Base-by-base conservation (phyloP, 2,797 vertebrate species). In the Etheostoma perlongum region DNA sequence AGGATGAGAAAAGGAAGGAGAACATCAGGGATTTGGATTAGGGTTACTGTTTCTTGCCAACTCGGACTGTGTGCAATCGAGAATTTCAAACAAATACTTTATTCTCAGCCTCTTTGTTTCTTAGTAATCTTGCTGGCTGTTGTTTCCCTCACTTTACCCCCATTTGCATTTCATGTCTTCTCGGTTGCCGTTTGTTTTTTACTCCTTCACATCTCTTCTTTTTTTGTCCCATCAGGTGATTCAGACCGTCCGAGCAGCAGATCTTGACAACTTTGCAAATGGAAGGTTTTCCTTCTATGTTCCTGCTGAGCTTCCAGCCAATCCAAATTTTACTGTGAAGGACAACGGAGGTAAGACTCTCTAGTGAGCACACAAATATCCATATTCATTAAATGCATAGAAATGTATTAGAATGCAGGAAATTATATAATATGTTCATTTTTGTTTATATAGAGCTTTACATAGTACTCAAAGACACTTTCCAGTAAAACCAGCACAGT, bases 281-380 rank as follows among this genome's bases (percentile, higher is more conserved):
- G 97, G 97, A 5, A 93, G 92, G 72, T 97, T 98, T 88, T 94
- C 94, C 89, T 98, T 97, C 87, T 94, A 94, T 61, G 86, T 96
- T 48, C 95, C 96, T 77, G 92, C 94, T 60, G 94, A 87, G 21
- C 88, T 95, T 70, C 85, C 94, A 44, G 48, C 88, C 55, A 97
- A 97, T 82, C 96, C 96, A 27, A 97, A 97, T 89, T 98, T 98
- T 90, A 97, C 97, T 10, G 72, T 98, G 69, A 96, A 95, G 91
- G 96, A 98, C 86, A 98, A 98, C 72, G 95, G 97, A 97, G 97
- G 97, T 98, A 96, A 74, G 64, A 59, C 14, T 47, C 14, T 47
- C 18, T 9, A 33, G 2, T 12, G 10, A 44, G 4, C 15, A 42
- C 30, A 59, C 5, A 40, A 40, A 40, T 40, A 4, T 40, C 36